These are phyloP conservation scores for Podotricha telesiphe DNA, from an alignment of 2,888 invertebrate genomes.

Conservation along the genomic window DNA sequence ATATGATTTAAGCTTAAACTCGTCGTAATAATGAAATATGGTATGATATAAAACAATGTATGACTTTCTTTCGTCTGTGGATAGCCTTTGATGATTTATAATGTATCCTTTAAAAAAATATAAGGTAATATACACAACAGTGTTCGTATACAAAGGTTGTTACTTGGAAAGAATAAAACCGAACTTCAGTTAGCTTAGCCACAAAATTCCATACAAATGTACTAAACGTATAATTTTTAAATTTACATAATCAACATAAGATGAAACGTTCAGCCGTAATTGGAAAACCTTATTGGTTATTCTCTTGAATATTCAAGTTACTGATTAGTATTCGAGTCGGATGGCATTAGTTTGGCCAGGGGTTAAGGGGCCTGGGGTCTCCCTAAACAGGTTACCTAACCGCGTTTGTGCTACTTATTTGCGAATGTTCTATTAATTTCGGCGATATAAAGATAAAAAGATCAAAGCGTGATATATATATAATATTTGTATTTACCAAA, in stretches of 20 bases:
- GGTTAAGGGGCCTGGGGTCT: conserved; percentile 63
- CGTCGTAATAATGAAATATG: too few species aligned
- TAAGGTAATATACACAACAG: too few species aligned
- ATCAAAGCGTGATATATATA: background rate
- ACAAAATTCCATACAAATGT: background rate
- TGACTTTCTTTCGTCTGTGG: too few species aligned
- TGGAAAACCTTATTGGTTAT: conserved; percentile 20
- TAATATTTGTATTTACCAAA: too few species aligned
- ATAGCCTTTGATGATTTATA: too few species aligned
- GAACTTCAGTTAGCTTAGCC: background rate
- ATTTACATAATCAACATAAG: conserved; percentile 3
- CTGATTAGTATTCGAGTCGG: conserved; percentile 74
- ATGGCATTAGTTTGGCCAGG: conserved; percentile 61
- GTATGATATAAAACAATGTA: too few species aligned
- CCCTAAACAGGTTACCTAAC: conserved; percentile 79
- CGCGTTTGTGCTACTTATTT: conserved; percentile 76
- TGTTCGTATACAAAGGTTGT: too few species aligned
- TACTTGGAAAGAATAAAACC: too few species aligned
- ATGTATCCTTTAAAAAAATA: too few species aligned
- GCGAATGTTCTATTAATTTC: background rate
- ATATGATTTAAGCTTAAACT: too few species aligned
- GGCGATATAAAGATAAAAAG: background rate
- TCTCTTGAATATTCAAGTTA: conserved; percentile 61
- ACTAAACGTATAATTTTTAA: background rate
- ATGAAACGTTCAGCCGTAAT: conserved; percentile 14